Evolutionary conservation across 2,113 vertebrate genomes (phyloP).

Genomic region (Hypanus sabinus): DNA sequence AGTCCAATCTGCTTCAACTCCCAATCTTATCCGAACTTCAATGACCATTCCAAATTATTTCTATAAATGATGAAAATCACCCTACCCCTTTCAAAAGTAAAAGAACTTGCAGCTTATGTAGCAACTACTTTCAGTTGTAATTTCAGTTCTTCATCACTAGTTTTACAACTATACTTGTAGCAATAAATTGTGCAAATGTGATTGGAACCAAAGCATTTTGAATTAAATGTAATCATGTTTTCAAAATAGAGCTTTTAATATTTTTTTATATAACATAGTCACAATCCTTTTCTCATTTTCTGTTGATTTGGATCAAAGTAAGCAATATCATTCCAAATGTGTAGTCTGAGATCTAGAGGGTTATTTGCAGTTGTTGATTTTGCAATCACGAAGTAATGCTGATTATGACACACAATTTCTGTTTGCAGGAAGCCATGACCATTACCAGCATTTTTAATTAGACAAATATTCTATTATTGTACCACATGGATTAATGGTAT

Average conservation of each 20-base stretch:
- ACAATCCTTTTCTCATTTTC: neutral
- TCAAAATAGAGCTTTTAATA: neutral
- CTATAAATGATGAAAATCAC: neutral
- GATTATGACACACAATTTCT: slow-evolving; percentile 11
- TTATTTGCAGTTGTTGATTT: neutral
- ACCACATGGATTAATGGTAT: neutral
- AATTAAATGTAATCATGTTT: neutral
- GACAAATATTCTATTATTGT: slow-evolving; percentile 6
- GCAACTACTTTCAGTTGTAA: neutral
- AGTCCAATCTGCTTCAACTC: neutral
- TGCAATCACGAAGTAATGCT: slow-evolving; percentile 10
- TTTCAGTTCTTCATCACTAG: neutral
- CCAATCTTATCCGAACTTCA: neutral
- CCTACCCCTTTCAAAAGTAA: neutral
- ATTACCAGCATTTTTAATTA: slow-evolving; percentile 6
- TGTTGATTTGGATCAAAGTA: slow-evolving; percentile 10
- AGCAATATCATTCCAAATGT: neutral
- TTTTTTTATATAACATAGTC: neutral
- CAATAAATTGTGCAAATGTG: neutral
- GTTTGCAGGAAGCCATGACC: neutral
- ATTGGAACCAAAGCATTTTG: neutral
- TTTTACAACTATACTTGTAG: neutral
- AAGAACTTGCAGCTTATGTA: neutral
- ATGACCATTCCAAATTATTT: neutral
- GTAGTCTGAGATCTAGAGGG: neutral